Evolutionary conservation across 2,113 vertebrate genomes (phyloP).

Genomic region (Dromiciops gliroides): DNA sequence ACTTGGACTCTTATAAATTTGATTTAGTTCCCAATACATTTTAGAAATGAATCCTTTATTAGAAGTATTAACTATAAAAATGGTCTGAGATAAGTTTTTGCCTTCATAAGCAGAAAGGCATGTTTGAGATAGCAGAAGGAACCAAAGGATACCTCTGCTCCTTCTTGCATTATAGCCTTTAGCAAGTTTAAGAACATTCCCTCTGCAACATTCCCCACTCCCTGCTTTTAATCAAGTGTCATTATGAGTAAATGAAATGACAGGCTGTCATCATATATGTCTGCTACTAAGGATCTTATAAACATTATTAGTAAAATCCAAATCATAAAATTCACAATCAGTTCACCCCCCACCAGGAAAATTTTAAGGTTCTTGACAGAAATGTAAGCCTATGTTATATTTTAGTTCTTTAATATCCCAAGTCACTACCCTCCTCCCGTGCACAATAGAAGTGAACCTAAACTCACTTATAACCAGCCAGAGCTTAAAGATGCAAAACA

Average conservation of each 20-base stretch:
- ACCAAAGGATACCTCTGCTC: background rate
- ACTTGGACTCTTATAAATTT: too few relatives aligned
- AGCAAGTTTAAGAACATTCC: background rate
- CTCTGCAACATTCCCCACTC: background rate
- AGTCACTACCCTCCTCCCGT: background rate
- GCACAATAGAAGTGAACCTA: background rate
- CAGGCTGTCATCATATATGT: background rate
- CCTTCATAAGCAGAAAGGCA: background rate
- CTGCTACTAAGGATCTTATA: background rate
- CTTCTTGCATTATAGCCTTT: background rate
- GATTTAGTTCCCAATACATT: too few relatives aligned
- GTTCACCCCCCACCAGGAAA: background rate
- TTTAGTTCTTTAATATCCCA: background rate
- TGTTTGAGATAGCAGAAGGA: background rate
- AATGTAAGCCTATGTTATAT: background rate
- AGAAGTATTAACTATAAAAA: too few relatives aligned
- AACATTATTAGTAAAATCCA: background rate
- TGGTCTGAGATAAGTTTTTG: background rate
- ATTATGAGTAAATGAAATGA: background rate
- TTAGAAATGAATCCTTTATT: too few relatives aligned
- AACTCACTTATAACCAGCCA: background rate
- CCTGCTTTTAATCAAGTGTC: background rate
- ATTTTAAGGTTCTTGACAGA: background rate
- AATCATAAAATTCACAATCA: background rate
- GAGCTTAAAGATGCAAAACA: background rate